Base-by-base conservation (phyloP, 2,888 invertebrate genomes). In the Gastrophysa polygoni region DNA sequence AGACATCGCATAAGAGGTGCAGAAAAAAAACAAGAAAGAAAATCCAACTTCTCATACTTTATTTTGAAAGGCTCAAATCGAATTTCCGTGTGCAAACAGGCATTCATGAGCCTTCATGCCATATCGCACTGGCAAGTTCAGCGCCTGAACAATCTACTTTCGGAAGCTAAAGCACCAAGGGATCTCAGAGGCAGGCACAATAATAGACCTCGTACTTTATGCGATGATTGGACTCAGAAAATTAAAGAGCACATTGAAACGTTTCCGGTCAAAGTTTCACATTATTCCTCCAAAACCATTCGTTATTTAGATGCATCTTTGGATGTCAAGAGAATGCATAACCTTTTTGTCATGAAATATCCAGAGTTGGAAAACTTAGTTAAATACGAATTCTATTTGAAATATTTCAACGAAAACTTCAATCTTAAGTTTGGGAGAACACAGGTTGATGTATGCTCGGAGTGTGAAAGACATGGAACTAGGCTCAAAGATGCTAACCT, bases 221-320 rank as follows among this genome's bases (percentile, higher is more conserved):
- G 50, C 49, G 49, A 63, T 55, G 56, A 68, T 3, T 63, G 56
- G 61, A 55, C 50, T 56, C 1, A 21, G n/a, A 67, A 68, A 64
- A 62, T 60, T 29, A 64, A 68, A 64, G 61, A 59, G 43, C 60
- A 63, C 56, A 67, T 57, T 51, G 59, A 67, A 17, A 16, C 59
- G 20, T 59, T 64, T 59, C 65, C 67, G 2, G 59, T 62, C 6
- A 64, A 58, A 63, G 46, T 57, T 57, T 48, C 70, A 11, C 68
- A 70, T 63, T 71, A 72, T 65, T 69, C 65, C 14, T 55, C 60
- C 51, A 66, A 64, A 64, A 51, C n/a, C 46, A 56, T 61, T 56
- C 55, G 57, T 44, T 73, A 73, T 65, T 63, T 74, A 48, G 70
- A 72, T 63, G 67, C 68, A 24, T 34, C 59, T 49, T 66, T 75